Base-by-base conservation (phyloP, 2,797 vertebrate genomes). In the Sebastes baramenuke region DNA sequence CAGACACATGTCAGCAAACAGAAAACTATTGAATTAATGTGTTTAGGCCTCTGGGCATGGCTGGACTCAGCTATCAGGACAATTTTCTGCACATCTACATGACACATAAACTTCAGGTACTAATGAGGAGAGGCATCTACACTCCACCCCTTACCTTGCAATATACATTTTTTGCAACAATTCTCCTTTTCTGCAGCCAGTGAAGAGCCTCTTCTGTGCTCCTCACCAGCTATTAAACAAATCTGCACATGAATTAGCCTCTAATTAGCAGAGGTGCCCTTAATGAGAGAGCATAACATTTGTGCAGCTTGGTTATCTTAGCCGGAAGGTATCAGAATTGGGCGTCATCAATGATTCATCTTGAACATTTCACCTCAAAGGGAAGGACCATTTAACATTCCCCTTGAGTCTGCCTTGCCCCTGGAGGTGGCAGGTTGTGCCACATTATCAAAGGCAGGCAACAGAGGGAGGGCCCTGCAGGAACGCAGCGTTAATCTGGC, bases 291-390 rank as follows among this genome's bases (percentile, higher is more conserved):
- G 84, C 81, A 84, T 88, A 93, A 87, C 88, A 74, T 88, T 91
- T 92, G 88, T 88, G 80, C 86, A 82, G 81, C 83, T 87, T 69
- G 80, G 84, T 88, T 83, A 77, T 89, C 62, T 85, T 89, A 76
- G 90, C 93, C 87, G 25, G 83, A 88, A 90, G 91, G 81, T 84
- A 71, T 82, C 54, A 46, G 66, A 73, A 72, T 77, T 59, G 42
- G 64, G 55, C 27, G 69, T 88, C 90, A 95, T 95, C 90, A 95
- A 95, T 95, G 94, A 95, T 96, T 95, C 92, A 95, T 94, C 89
- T 80, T 36, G 81, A 93, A 89, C 87, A 94, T 94, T 94, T 93
- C 92, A 94, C 93, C 93, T 95, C 93, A 85, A 94, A 94, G 92
- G 94, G 90, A 93, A 84, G 91, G 79, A 92, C 79, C 90, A 86